These are phyloP conservation scores for Astropecten irregularis DNA, from an alignment of 53 echinoderm and acorn worm genomes.

Conservation along the genomic window DNA sequence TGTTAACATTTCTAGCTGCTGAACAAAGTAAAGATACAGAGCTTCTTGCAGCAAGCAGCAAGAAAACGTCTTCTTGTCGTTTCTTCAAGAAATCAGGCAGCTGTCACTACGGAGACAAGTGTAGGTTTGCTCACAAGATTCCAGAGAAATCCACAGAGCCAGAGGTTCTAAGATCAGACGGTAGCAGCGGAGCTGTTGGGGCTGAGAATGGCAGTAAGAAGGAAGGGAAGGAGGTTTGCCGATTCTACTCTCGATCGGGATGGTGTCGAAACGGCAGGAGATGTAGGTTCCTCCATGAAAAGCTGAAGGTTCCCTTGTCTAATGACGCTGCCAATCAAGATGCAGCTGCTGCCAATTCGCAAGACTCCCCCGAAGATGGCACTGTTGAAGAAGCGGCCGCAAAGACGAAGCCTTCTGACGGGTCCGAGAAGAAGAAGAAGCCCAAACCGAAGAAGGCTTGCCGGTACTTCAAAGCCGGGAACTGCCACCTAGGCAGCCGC, in stretches of 20 bases:
- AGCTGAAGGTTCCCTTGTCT: neutral
- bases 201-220: neutral
- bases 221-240: constrained; percentile 17
- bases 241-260: constrained; percentile 59
- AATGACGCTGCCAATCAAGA: neutral
- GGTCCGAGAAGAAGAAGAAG: neutral
- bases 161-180: neutral
- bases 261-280: constrained; percentile 64
- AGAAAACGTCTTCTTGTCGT: constrained; percentile 43
- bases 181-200: too few relatives aligned
- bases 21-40: neutral
- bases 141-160: neutral
- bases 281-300: constrained; percentile 68
- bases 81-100: constrained; percentile 64
- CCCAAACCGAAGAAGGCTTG: constrained; percentile 49
- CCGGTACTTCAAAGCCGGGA: constrained; percentile 66
- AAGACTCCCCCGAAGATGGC: neutral
- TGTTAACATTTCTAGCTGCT: neutral
- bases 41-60: constrained; percentile 13
- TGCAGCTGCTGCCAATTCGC: neutral
- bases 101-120: constrained; percentile 64
- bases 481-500: constrained; percentile 51
- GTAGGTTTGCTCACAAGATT: constrained; percentile 53
- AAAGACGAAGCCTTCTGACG: neutral
- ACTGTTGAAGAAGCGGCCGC: neutral